phyloP scores from a whole-genome alignment of 2,888 invertebrate genomes.

The Ectropis crepuscularia region DNA sequence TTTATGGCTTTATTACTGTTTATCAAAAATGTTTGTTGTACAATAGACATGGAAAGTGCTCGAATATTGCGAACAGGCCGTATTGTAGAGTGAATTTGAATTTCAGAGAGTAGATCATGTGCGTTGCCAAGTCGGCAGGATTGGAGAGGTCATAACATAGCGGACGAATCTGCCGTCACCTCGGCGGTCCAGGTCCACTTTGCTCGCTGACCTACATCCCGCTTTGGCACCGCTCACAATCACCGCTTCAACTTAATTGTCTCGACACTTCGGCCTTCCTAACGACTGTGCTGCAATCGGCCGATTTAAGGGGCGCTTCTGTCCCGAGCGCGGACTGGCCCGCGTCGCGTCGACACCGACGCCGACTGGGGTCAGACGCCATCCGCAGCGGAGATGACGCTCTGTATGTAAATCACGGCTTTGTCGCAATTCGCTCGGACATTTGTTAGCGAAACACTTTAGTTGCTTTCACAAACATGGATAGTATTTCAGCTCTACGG shows the following conservation, averaged over 20 bases:
- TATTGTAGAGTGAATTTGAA: conserved; percentile 47
- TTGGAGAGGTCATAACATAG: conserved; percentile 62
- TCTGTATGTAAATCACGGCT: conserved; percentile 69
- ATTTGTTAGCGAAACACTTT: conserved; percentile 65
- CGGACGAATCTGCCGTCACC: conserved; percentile 67
- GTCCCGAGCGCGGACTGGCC: conserved; percentile 55
- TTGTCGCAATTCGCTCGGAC: conserved; percentile 60
- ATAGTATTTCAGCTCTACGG: conserved; percentile 41
- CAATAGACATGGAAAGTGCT: conserved; percentile 31
- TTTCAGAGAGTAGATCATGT: conserved; percentile 48
- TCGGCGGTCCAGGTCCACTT: conserved; percentile 75
- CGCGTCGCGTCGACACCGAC: conserved; percentile 22
- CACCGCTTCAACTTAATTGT: conserved; percentile 85
- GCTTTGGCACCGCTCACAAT: conserved; percentile 84
- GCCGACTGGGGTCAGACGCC: conserved; percentile 60
- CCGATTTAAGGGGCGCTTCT: conserved; percentile 73
- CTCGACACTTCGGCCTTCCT: conserved; percentile 82
- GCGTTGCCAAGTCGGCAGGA: conserved; percentile 66
- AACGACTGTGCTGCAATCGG: conserved; percentile 82
- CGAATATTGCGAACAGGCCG: conserved; percentile 38
- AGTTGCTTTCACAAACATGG: conserved; percentile 54
- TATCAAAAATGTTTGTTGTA: conserved; percentile 17
- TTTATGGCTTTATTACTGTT: conserved; percentile 38
- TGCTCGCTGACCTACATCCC: conserved; percentile 80
- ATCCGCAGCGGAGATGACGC: conserved; percentile 66